Evolutionary conservation across 2,888 invertebrate species (phyloP).

Genomic region (Geotrupes spiniger): DNA sequence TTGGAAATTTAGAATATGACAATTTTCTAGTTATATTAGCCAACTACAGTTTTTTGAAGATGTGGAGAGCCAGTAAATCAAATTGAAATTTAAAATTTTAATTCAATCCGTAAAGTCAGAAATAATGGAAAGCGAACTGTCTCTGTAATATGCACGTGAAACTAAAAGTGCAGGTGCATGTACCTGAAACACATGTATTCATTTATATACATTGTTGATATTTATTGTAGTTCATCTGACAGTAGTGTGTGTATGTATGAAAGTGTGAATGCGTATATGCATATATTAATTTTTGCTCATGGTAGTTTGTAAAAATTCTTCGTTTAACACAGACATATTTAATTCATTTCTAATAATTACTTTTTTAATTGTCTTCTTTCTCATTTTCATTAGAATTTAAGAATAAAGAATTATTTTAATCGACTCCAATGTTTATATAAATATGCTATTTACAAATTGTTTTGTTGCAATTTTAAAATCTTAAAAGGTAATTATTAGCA

Average conservation of each 20-base stretch:
- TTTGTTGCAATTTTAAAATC: too few relatives aligned
- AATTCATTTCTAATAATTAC: background rate
- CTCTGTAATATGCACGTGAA: background rate
- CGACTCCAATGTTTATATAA: too few relatives aligned
- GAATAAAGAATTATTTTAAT: too few relatives aligned
- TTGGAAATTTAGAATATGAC: background rate
- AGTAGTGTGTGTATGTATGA: background rate
- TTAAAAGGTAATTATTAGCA: too few relatives aligned
- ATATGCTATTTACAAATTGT: too few relatives aligned
- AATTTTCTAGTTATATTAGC: background rate
- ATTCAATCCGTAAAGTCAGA: too few relatives aligned
- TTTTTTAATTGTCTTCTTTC: background rate
- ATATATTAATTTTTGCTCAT: background rate
- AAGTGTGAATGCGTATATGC: slow-evolving; percentile 1
- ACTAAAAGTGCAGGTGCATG: background rate
- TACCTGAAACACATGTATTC: slow-evolving; percentile 1
- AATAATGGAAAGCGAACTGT: too few relatives aligned
- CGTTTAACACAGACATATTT: background rate
- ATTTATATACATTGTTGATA: background rate
- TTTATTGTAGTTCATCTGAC: slow-evolving; percentile 3
- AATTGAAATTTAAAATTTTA: too few relatives aligned
- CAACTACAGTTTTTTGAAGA: background rate
- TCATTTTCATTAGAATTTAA: background rate
- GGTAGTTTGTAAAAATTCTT: background rate
- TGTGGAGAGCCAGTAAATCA: too few relatives aligned